Conservation (phyloP, 2,888 invertebrate species). For the Pandemis heparana region DNA sequence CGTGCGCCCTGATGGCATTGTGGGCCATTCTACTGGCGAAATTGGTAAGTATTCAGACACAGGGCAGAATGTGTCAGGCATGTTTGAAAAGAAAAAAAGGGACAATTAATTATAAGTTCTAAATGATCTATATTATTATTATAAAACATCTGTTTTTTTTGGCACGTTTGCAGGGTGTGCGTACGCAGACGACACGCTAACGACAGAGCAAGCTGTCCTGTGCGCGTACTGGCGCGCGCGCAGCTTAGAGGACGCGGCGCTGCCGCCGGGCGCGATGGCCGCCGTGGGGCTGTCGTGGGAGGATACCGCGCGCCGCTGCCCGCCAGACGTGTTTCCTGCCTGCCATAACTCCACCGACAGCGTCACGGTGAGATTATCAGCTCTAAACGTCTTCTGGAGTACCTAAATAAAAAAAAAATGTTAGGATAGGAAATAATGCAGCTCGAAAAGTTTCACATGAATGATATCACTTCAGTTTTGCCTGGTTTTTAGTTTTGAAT, state of each 20-base stretch:
- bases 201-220: slow-evolving; percentile 96
- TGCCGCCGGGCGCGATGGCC: no score
- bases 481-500: no score
- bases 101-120: no score
- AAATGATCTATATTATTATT: no score
- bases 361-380: slow-evolving; percentile 87
- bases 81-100: no score
- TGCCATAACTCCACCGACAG: slow-evolving; percentile 98
- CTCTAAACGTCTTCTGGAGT: neutral
- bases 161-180: slow-evolving; percentile 90
- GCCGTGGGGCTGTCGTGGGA: no score
- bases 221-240: slow-evolving; percentile 97
- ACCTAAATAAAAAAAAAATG: no score
- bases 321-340: slow-evolving; percentile 92
- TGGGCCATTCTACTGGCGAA: slow-evolving; percentile 98
- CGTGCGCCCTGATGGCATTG: slow-evolving; percentile 95
- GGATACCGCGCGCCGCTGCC: slow-evolving; percentile 82
- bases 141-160: no score
- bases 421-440: no score
- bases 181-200: slow-evolving; percentile 98
- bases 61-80: no score
- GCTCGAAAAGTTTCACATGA: no score
- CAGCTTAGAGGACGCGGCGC: slow-evolving; percentile 68
- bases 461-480: no score
- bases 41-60: slow-evolving; percentile 81